Base-by-base conservation (phyloP, 2,888 invertebrate species). In the Horisme vitalbata region DNA sequence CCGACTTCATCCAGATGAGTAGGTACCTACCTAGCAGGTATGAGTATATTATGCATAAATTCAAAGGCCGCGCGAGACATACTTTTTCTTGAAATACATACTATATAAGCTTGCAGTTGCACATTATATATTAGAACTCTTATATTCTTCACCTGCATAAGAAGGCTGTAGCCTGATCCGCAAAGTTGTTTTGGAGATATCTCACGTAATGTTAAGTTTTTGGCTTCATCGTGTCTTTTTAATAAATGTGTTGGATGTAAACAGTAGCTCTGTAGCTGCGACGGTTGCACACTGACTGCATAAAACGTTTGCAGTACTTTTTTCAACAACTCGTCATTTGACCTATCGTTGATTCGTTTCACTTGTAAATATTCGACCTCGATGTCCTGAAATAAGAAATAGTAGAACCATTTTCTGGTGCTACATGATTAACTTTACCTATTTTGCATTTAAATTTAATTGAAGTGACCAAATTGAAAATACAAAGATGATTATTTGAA, bases 121-220 rank as follows among this genome's bases (percentile, higher is more conserved):
- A n/a, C n/a, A n/a, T n/a, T n/a, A n/a, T n/a, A n/a, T n/a, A n/a
- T n/a, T n/a, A n/a, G n/a, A n/a, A n/a, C n/a, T n/a, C n/a, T 14
- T 20, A 12, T n/a, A 33, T 20, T 14, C 13, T 11, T 4, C 38
- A 48, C 48, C 18, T 14, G 8, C 10, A 13, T 5, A 3, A 48
- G 28, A 20, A 34, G 3, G 15, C 4, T 18, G 4, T 14, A 9
- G 28, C 18, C 38, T 7, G 11, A 5, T 28, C 28, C 34, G 20
- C 48, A 48, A 24, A 48, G 33, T 30, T 32, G 28, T 8, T 24
- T 28, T 9, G 37, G 37, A 12, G 15, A 18, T 27, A 48, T 33
- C 3, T 10, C n/a, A 20, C 5, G 3, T 0, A 43, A 14, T 3
- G 48, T 15, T n/a, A 2, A 6, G 5, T 6, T 15, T 15, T 28